These are phyloP conservation scores for Bucorvus abyssinicus DNA, from an alignment of 2,797 vertebrate species.

Conservation along the genomic window DNA sequence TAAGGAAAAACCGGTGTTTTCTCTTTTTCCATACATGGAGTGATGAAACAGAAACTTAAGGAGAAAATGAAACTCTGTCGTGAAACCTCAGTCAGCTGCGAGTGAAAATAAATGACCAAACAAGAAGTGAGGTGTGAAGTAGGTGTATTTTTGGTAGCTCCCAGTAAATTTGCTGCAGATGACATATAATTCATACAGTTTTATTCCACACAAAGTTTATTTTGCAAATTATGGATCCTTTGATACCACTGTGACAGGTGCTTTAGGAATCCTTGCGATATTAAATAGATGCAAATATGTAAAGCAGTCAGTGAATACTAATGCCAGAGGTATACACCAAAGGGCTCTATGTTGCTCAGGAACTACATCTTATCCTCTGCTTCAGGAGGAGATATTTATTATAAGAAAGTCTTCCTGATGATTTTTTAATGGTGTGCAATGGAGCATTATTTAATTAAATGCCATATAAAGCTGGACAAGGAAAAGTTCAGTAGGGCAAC, in stretches of 20 bases:
- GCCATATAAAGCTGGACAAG: constrained; percentile 11
- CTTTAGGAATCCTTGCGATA: not conserved
- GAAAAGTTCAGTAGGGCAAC: not conserved
- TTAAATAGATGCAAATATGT: not conserved
- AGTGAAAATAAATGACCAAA: constrained; percentile 20
- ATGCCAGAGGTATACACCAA: not conserved
- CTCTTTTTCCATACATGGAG: not conserved
- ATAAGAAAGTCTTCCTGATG: not conserved
- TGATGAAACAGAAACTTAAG: not conserved
- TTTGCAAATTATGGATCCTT: constrained; percentile 34
- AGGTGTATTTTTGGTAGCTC: constrained; percentile 39
- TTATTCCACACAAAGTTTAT: not conserved
- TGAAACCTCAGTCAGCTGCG: not conserved
- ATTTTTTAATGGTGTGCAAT: constrained; percentile 44
- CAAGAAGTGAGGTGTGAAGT: not conserved
- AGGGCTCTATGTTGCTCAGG: not conserved
- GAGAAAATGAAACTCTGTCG: not conserved
- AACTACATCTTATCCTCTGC: not conserved
- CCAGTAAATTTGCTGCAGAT: not conserved
- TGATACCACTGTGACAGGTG: not conserved
- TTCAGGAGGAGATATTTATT: not conserved
- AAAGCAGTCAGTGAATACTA: not conserved
- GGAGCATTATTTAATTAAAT: constrained; percentile 66
- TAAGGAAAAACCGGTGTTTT: not conserved
- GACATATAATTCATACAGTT: constrained; percentile 14